Evolutionary conservation across 2,113 vertebrate genomes (phyloP).

Genomic region (Gorsachius goisagi): DNA sequence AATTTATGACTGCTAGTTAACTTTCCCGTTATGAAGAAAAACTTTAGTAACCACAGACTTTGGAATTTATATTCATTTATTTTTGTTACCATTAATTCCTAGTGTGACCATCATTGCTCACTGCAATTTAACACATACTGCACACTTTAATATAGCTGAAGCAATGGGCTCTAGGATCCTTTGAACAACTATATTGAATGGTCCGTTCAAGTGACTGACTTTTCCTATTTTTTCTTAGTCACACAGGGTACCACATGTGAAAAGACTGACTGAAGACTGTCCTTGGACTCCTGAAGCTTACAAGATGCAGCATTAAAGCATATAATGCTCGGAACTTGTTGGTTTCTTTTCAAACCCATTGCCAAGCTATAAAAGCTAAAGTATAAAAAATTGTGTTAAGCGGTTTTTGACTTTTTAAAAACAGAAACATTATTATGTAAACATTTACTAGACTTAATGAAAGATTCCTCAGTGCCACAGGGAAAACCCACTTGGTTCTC

Average conservation of each 20-base stretch:
- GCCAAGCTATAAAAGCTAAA: not conserved
- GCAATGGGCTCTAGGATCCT: not conserved
- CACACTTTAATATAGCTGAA: conserved; percentile 5
- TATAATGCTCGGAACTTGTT: not conserved
- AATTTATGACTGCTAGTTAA: not conserved
- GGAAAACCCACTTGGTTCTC: not conserved
- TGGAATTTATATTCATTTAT: conserved; percentile 29
- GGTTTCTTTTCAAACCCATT: not conserved
- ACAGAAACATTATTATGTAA: not conserved
- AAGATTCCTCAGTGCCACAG: not conserved
- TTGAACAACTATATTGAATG: not conserved
- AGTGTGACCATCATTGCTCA: conserved; percentile 29
- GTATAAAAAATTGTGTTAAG: not conserved
- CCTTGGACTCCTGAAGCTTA: not conserved
- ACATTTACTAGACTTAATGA: not conserved
- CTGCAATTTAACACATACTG: conserved; percentile 46
- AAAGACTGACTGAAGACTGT: not conserved
- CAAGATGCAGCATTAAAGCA: not conserved
- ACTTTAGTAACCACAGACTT: conserved; percentile 9
- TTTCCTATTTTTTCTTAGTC: not conserved
- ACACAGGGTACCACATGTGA: not conserved
- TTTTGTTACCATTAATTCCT: conserved; percentile 39
- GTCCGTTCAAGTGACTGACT: conserved; percentile 15
- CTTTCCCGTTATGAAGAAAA: not conserved
- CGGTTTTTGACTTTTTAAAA: not conserved